Evolutionary conservation across 2,888 invertebrate genomes (phyloP).

Genomic region (Ditylenchus weischeri): DNA sequence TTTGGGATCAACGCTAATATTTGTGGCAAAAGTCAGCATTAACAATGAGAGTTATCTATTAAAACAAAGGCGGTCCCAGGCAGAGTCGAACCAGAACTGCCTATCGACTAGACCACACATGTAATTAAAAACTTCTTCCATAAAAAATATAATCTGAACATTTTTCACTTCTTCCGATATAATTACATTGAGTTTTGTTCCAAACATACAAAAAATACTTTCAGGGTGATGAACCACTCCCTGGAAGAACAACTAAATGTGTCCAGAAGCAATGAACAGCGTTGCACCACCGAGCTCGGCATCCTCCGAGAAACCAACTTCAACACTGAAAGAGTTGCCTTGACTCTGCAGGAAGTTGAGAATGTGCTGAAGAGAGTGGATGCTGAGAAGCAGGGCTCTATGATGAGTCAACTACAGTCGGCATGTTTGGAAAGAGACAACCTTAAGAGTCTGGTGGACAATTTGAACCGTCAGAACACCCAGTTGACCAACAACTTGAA

Average conservation of each 20-base stretch:
- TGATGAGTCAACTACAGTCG: constrained; percentile 27
- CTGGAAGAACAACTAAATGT: constrained; percentile 24
- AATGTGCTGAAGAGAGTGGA: constrained; percentile 28
- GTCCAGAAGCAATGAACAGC: constrained; percentile 25
- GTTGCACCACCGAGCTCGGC: constrained; percentile 26
- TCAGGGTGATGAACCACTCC: constrained; percentile 24
- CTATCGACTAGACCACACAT: background rate
- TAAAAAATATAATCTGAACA: background rate
- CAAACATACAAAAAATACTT: constrained; percentile 1
- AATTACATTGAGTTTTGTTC: background rate
- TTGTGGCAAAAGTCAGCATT: too few species aligned
- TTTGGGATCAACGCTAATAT: too few species aligned
- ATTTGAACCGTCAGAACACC: constrained; percentile 19
- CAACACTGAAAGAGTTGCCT: constrained; percentile 32
- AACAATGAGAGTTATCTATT: too few species aligned
- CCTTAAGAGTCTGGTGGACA: constrained; percentile 22
- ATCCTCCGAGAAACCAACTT: constrained; percentile 25
- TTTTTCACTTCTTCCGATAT: background rate
- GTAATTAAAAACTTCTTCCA: too few species aligned
- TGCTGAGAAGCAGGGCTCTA: constrained; percentile 23
- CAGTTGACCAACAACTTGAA: constrained; percentile 24
- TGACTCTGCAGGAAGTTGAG: constrained; percentile 31
- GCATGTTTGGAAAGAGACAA: constrained; percentile 31
- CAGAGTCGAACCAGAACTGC: too few species aligned
- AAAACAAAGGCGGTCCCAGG: too few species aligned